Conservation (phyloP, 37 sponge, comb jelly and placozoan genomes). For the Geodia barretti region DNA sequence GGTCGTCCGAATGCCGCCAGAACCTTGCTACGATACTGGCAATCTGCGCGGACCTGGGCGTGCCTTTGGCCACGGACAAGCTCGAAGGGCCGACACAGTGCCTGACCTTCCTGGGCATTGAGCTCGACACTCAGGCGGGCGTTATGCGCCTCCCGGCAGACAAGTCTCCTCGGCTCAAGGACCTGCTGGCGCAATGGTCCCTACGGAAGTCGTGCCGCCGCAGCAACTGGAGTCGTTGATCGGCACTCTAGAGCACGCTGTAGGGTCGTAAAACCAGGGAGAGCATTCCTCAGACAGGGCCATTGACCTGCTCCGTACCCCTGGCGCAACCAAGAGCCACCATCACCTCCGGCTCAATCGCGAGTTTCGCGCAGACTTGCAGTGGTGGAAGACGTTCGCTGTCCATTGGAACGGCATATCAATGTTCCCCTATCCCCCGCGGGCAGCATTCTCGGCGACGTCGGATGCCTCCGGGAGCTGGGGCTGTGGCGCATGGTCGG, state of each 20-base stretch:
- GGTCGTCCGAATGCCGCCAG: conserved; percentile 6
- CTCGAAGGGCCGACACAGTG: conserved; percentile 37
- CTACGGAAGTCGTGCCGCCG: background rate
- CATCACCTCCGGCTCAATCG: conserved; percentile 42
- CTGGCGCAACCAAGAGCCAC: conserved; percentile 2
- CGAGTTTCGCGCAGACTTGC: conserved; percentile 48
- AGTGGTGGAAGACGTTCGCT: conserved; percentile 44
- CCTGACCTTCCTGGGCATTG: conserved; percentile 37
- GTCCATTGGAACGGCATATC: conserved; percentile 50
- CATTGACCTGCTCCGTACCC: background rate
- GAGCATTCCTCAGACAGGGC: conserved; percentile 29
- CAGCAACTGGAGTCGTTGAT: conserved; percentile 28
- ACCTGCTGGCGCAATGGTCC: conserved; percentile 1
- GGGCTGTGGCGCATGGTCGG: conserved; percentile 32
- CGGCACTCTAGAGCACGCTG: conserved; percentile 38
- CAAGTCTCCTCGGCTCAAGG: conserved; percentile 14
- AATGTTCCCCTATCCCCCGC: background rate
- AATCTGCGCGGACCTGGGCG: conserved; percentile 26
- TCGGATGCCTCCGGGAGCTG: conserved; percentile 42
- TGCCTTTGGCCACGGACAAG: conserved; percentile 55
- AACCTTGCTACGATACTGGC: background rate
- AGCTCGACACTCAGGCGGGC: conserved; percentile 21
- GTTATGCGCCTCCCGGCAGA: conserved; percentile 47
- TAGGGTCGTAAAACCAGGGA: conserved; percentile 37
- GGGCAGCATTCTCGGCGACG: background rate